Evolutionary conservation across 2,797 vertebrate species (phyloP).

Genomic region (Ceryle rudis): DNA sequence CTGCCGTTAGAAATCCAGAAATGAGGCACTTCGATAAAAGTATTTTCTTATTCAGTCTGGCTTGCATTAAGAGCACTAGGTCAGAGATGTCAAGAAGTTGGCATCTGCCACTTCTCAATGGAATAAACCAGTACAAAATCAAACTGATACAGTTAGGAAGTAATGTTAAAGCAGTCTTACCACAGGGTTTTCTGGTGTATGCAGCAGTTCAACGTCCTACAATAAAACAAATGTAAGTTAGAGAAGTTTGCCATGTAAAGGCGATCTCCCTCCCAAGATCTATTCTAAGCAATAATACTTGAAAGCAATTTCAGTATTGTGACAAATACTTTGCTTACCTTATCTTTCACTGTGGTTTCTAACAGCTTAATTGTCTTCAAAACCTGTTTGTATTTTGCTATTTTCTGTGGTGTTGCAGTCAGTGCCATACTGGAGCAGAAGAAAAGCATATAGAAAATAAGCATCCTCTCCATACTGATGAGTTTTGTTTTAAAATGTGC

Average conservation of each 20-base stretch:
- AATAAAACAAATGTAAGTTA: constrained; percentile 67
- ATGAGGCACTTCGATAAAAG: not conserved
- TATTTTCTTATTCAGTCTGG: not conserved
- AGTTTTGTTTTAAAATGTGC: constrained; percentile 36
- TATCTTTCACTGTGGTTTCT: constrained; percentile 51
- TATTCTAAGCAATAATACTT: not conserved
- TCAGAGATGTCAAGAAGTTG: not conserved
- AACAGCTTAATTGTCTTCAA: constrained; percentile 40
- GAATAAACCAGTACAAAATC: constrained; percentile 6
- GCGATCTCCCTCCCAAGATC: not conserved
- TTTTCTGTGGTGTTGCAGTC: not conserved
- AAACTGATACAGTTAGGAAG: constrained; percentile 10
- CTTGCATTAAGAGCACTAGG: not conserved
- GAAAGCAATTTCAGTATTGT: not conserved
- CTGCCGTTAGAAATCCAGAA: not conserved
- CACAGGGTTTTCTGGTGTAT: constrained; percentile 72
- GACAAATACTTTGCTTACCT: constrained; percentile 72
- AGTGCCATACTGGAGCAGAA: constrained; percentile 60
- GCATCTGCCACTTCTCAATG: not conserved
- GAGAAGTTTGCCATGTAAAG: constrained; percentile 31
- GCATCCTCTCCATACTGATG: constrained; percentile 80
- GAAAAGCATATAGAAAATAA: constrained; percentile 79
- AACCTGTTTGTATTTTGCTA: constrained; percentile 51
- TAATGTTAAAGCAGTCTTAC: constrained; percentile 73
- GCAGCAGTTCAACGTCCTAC: constrained; percentile 71